A percentile compares a stretch with the other conserved stretches of the same genome.
Conservation (phyloP, 2,888 invertebrate species). For the Chrysodeixis includens region DNA sequence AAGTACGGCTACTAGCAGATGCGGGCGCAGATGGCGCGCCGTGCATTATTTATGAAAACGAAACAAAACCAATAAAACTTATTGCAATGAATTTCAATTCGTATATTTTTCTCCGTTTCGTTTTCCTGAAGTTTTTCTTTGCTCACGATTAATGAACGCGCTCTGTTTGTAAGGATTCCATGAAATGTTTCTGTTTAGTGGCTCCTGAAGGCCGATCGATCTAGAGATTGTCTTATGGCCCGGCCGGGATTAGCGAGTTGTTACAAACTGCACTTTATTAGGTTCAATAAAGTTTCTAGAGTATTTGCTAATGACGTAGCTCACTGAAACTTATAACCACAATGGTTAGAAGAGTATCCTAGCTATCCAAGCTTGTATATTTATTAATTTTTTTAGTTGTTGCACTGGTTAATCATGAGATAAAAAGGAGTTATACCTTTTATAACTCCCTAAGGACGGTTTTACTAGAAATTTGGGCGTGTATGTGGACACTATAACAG, state of each 20-base stretch:
- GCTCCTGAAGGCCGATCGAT: background rate
- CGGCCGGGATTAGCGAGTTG: background rate
- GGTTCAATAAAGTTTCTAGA: background rate
- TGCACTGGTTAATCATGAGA: too few relatives aligned
- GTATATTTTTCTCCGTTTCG: slow-evolving; percentile 47
- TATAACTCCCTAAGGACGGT: too few relatives aligned
- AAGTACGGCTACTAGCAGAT: slow-evolving; percentile 23
- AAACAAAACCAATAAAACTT: slow-evolving; percentile 69
- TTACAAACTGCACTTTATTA: background rate
- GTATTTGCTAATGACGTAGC: background rate
- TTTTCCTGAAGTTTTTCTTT: slow-evolving; percentile 48
- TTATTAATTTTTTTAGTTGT: too few relatives aligned
- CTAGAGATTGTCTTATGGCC: background rate
- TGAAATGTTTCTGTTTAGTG: slow-evolving; percentile 5
- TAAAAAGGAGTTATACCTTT: too few relatives aligned
- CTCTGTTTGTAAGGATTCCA: slow-evolving; percentile 34
- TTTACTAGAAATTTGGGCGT: too few relatives aligned
- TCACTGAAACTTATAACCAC: background rate
- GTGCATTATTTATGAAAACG: slow-evolving; percentile 64
- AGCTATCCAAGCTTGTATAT: background rate
- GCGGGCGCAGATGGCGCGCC: slow-evolving; percentile 38
- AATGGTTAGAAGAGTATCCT: background rate
- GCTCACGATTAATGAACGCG: slow-evolving; percentile 52
- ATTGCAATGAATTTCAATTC: slow-evolving; percentile 60
- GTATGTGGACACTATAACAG: too few relatives aligned